A percentile compares a stretch with the other conserved stretches of the same genome.
phyloP scores from a whole-genome alignment of 2,113 vertebrate genomes.

The Cavia porcellus region DNA sequence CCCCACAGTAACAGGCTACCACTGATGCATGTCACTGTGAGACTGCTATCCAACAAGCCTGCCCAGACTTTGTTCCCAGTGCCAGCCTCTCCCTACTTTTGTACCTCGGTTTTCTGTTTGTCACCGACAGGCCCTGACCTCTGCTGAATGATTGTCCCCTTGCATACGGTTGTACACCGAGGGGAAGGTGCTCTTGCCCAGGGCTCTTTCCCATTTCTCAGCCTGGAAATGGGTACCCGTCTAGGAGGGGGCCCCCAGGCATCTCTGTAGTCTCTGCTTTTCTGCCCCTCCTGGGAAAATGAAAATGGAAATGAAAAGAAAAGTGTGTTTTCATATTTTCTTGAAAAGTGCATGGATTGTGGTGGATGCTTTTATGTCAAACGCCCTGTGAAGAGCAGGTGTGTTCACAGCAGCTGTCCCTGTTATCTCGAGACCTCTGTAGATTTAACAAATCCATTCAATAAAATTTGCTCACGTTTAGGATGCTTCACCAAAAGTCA shows the following conservation, averaged over 20 bases:
- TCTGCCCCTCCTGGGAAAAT: background rate
- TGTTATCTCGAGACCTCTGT: background rate
- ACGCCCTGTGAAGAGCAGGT: background rate
- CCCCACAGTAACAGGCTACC: background rate
- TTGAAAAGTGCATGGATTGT: background rate
- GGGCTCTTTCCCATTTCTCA: no score
- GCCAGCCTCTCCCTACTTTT: background rate
- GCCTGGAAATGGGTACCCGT: background rate
- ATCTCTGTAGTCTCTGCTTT: background rate
- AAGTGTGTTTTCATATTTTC: constrained; percentile 9
- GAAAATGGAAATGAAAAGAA: background rate
- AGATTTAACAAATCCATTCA: constrained; percentile 62
- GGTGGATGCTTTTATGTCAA: background rate
- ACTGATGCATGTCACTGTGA: background rate
- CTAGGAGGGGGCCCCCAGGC: background rate
- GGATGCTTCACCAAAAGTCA: background rate
- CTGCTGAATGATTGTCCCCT: background rate
- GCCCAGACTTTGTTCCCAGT: rapidly evolving
- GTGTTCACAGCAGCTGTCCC: background rate
- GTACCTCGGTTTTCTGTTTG: background rate
- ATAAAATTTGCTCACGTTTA: background rate
- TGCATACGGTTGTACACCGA: rapidly evolving
- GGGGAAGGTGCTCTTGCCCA: background rate
- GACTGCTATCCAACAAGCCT: background rate
- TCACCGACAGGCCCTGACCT: background rate